Evolutionary conservation across 2,797 vertebrate species (phyloP), one percentile per base, ranked within the genome.

Genomic region (Takifugu rubripes): DNA sequence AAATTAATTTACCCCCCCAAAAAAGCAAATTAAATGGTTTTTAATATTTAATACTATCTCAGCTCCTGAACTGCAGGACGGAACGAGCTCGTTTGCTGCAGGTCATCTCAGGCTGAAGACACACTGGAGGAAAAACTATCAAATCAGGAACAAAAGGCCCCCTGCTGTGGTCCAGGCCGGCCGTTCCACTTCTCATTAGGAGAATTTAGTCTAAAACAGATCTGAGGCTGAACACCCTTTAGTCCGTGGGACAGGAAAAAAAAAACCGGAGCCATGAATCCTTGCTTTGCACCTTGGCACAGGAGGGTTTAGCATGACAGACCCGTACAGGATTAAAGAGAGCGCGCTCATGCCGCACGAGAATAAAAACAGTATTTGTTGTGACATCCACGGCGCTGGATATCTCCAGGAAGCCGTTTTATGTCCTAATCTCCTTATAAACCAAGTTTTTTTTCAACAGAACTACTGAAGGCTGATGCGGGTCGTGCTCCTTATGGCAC

Each of bases 361-460:
- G 56, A 54, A 61, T 60, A 49, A 62, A 68, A 59, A 49, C 48
- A 1, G 64, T 64, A 58, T 71, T 64, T 66, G 45, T 59, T 74
- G 63, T 56, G 52, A 68, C 65, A 70, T 69, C 58, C 62, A 43
- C 64, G 43, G 59, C 7, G 15, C 62, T 65, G 56, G 64, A 70
- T 68, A 78, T 74, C 59, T 59, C 56, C 52, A 46, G 57, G 48
- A 72, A 72, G 50, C 53, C 49, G 9, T 69, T 74, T 65, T 56
- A 55, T 59, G 74, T 79, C 64, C 63, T 83, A 78, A 83, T 85
- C 78, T 78, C 64, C 68, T 74, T 66, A 67, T 62, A 54, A 76
- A 76, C 64, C 75, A 74, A 56, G 57, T 60, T 29, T 64, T 40
- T 40, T 46, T 61, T 26, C 65, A 72, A 52, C 52, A 58, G 51